Conservation (phyloP, 2,888 invertebrate genomes). For the Pyrocoelia pectoralis region DNA sequence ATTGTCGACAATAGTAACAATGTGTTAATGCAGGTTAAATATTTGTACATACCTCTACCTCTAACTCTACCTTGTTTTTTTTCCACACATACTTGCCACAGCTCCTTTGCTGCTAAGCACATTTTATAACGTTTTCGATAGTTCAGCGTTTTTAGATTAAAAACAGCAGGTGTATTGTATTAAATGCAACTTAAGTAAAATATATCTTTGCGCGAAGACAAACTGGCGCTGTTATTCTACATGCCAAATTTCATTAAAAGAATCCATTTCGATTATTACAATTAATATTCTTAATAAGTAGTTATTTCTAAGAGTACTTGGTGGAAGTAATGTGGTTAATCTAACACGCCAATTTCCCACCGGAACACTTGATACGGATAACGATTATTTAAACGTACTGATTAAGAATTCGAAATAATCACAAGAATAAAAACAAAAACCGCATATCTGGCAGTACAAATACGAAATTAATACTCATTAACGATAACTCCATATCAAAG, state of each 20-base stretch:
- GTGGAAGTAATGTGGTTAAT: constrained; percentile 18
- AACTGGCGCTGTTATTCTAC: no score
- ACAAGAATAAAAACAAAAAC: not conserved
- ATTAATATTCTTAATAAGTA: no score
- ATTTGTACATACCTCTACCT: constrained; percentile 43
- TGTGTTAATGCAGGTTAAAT: constrained; percentile 53
- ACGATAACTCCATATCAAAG: constrained; percentile 6
- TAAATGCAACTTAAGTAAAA: no score
- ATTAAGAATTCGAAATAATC: not conserved
- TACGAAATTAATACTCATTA: constrained; percentile 5
- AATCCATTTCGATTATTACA: no score
- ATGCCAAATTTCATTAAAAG: no score
- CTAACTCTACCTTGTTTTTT: not conserved
- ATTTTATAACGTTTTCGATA: constrained; percentile 2
- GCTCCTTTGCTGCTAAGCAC: constrained; percentile 1
- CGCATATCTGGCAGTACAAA: constrained; percentile 5
- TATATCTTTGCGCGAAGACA: no score
- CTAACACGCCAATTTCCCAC: constrained; percentile 21
- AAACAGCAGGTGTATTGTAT: constrained; percentile 6
- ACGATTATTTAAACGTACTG: constrained; percentile 18
- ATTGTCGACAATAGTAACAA: constrained; percentile 41
- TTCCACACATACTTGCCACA: no score
- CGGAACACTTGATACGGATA: constrained; percentile 22
- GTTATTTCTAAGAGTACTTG: not conserved
- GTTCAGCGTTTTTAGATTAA: constrained; percentile 1